Conservation (phyloP, 2,888 invertebrate genomes). For the Trichogramma dendrolimi region DNA sequence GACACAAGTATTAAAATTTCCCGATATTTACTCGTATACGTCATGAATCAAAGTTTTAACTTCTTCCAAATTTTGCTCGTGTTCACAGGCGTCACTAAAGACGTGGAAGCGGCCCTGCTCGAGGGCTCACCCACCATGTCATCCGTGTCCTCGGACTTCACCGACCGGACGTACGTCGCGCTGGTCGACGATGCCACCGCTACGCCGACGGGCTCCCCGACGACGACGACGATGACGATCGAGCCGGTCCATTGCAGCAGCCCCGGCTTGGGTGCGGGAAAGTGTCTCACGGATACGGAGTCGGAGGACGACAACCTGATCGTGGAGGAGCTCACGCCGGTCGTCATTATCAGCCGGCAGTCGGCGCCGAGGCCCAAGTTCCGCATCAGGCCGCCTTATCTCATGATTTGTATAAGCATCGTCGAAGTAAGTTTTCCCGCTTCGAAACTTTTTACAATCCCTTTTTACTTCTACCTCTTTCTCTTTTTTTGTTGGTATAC, state of each 20-base stretch:
- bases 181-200: slow-evolving; percentile 24
- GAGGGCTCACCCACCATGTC: slow-evolving; percentile 48
- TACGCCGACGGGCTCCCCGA: slow-evolving; percentile 38
- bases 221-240: slow-evolving; percentile 1
- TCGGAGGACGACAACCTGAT: no score
- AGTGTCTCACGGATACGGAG: slow-evolving; percentile 31
- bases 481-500: no score
- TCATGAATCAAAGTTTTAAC: neutral
- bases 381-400: slow-evolving; percentile 49
- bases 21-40: no score
- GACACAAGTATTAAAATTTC: no score
- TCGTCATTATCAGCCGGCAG: slow-evolving; percentile 38
- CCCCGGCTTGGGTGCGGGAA: slow-evolving; percentile 4
- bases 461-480: no score
- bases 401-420: slow-evolving; percentile 50
- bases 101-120: slow-evolving; percentile 47
- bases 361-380: slow-evolving; percentile 45
- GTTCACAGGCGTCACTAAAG: slow-evolving; percentile 41
- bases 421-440: slow-evolving; percentile 45
- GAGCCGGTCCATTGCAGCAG: neutral
- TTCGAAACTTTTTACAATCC: no score
- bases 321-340: slow-evolving; percentile 38
- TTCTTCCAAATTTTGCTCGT: neutral
- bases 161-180: slow-evolving; percentile 41
- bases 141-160: slow-evolving; percentile 44